A percentile compares a stretch with the other conserved stretches of the same genome.
These are phyloP conservation scores for Calonectris borealis DNA, from an alignment of 2,113 vertebrate species.

Conservation along the genomic window DNA sequence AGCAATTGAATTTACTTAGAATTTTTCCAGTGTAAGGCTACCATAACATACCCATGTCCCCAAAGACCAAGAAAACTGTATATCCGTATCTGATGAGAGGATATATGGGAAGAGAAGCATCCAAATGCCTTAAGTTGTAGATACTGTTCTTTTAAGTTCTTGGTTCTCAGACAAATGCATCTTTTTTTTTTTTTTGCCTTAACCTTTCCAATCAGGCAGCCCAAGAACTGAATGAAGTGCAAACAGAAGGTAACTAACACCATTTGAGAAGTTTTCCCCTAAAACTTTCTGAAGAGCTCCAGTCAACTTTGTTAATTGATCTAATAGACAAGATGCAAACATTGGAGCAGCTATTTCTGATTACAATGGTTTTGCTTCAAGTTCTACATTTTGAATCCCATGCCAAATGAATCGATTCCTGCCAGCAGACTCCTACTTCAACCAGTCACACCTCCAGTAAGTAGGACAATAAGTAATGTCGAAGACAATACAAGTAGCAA, in stretches of 20 bases:
- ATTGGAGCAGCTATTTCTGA: background rate
- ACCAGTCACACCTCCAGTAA: background rate
- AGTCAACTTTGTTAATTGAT: background rate
- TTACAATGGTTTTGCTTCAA: background rate
- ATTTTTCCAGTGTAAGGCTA: background rate
- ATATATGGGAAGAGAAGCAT: background rate
- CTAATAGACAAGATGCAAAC: background rate
- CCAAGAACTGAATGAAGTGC: background rate
- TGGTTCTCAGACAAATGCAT: background rate
- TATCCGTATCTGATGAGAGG: fast-evolving
- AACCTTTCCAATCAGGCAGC: background rate
- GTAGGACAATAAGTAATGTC: background rate
- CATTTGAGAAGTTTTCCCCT: background rate
- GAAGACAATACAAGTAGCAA: background rate
- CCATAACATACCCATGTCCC: background rate
- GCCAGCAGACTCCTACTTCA: background rate
- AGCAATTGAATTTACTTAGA: background rate
- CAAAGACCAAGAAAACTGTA: background rate
- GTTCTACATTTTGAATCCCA: background rate
- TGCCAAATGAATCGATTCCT: background rate
- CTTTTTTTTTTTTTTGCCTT: background rate
- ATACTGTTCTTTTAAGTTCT: background rate
- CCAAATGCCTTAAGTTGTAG: background rate
- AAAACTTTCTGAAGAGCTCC: background rate
- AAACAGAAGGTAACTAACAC: background rate